phyloP scores from a whole-genome alignment of 2,888 invertebrate genomes.

The Spicauda simplicius region DNA sequence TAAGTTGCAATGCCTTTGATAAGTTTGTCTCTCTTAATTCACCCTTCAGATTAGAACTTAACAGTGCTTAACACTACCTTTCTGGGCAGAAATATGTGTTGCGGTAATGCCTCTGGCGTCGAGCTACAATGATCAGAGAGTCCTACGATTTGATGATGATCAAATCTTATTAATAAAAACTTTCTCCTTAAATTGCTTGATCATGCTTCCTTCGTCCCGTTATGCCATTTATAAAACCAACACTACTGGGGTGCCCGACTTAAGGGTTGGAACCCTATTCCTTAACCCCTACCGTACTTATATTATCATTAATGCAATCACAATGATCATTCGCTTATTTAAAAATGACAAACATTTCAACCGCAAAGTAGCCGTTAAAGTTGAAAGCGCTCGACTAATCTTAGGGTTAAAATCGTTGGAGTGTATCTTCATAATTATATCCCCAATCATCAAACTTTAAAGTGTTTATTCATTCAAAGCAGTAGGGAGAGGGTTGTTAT shows the following conservation, averaged over 20 bases:
- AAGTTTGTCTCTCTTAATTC: too few species aligned
- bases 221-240: neutral
- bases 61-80: too few species aligned
- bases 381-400: constrained; percentile 18
- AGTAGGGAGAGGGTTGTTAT: neutral
- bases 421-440: constrained; percentile 30
- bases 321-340: constrained; percentile 21
- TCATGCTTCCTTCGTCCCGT: neutral
- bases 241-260: neutral
- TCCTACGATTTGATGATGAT: too few species aligned
- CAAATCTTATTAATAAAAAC: neutral
- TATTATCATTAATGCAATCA: constrained; percentile 11
- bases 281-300: neutral
- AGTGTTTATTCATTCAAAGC: neutral
- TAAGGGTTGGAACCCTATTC: neutral
- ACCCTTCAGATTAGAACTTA: too few species aligned
- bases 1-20: too few species aligned
- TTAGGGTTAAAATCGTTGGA: constrained; percentile 22
- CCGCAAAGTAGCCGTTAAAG: constrained; percentile 30
- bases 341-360: constrained; percentile 14
- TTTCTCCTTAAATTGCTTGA: neutral
- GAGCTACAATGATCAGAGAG: too few species aligned
- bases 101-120: too few species aligned
- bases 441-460: constrained; percentile 20
- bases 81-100: too few species aligned